Evolutionary conservation across 2,888 invertebrate genomes (phyloP).

Genomic region (Pimpla rufipes): DNA sequence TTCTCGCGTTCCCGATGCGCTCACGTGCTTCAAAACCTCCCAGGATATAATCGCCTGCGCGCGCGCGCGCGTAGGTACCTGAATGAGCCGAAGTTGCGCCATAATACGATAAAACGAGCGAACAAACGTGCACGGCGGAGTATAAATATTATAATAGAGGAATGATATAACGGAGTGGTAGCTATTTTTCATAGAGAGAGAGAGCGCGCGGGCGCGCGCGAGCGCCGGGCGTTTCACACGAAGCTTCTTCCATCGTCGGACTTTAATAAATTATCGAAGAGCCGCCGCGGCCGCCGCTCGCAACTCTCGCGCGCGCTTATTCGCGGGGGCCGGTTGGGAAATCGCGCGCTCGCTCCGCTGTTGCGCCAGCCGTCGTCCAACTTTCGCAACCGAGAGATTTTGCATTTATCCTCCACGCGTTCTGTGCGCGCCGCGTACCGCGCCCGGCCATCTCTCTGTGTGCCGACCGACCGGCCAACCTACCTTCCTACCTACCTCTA

Average conservation of each 20-base stretch:
- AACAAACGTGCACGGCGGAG: background rate
- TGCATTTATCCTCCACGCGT: slow-evolving; percentile 61
- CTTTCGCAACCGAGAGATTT: slow-evolving; percentile 53
- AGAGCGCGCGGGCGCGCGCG: too few species aligned
- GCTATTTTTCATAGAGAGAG: slow-evolving; percentile 41
- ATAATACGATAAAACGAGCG: background rate
- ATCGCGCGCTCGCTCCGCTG: slow-evolving; percentile 31
- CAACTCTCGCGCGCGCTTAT: background rate
- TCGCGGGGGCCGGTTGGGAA: slow-evolving; percentile 46
- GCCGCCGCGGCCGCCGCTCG: slow-evolving; percentile 11
- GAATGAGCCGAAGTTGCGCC: slow-evolving; percentile 14
- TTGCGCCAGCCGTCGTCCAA: slow-evolving; percentile 55
- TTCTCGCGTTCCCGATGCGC: background rate
- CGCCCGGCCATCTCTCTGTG: slow-evolving; percentile 39
- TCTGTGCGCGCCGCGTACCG: slow-evolving; percentile 61
- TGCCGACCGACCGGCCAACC: background rate
- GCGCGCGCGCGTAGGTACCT: too few species aligned
- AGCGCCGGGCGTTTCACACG: slow-evolving; percentile 23
- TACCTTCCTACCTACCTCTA: background rate
- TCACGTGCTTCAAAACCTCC: background rate
- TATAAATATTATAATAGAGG: slow-evolving; percentile 25
- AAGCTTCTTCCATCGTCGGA: slow-evolving; percentile 51
- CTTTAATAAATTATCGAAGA: slow-evolving; percentile 57
- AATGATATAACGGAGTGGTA: slow-evolving; percentile 36
- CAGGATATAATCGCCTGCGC: background rate